Base-by-base conservation (phyloP, 92 coral and sea anemone species). In the Paramuricea clavata region DNA sequence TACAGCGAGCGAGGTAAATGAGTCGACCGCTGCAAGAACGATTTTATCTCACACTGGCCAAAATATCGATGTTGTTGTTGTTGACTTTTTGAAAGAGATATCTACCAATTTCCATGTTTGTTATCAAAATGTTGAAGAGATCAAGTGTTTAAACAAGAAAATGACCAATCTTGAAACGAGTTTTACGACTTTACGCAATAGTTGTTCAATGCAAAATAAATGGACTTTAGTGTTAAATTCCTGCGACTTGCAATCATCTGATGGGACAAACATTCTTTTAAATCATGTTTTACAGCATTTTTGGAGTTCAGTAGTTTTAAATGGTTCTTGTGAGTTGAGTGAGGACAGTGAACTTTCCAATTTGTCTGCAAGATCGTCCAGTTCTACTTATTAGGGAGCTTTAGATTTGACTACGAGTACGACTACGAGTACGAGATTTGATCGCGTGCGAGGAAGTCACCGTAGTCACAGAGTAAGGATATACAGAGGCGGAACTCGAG, bases 201-300 rank as follows among this genome's bases (percentile, higher is more conserved):
- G 12, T 11, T 49, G 5, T 2, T 19, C 31, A 25, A 1, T 57
- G 15, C n/a, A 60, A 11, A 60, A 60, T 7, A 60, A 60, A 8
- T 60, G 68, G 68, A 6, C 31, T 60, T 60, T 10, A 8, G 0
- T 60, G n/a, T 22, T 60, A 60, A 25, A 60, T 7, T 60, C 68
- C 1, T 60, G 68, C 21, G 68, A 31, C 6, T 15, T 60, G 21
- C 1, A 60, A 60, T 47, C 31, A 60, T 60, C 31, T 25, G 68
- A 60, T 36, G 80, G 36, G 32, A 41, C 78, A 39, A 16, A 72
- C 78, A 72, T 49, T 39, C 27, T 72, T 21, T 72, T 72, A 25
- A 42, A 30, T 30, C 80, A 74, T 42, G 41, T 74, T 35, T 0
- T 74, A 19, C 80, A 74, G 54, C 80, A 43, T 74, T 74, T 74